Percentiles rank a stretch among this genome's conserved stretches.
Evolutionary conservation across 2,797 vertebrate species (phyloP).

Genomic region (Setipinna tenuifilis): DNA sequence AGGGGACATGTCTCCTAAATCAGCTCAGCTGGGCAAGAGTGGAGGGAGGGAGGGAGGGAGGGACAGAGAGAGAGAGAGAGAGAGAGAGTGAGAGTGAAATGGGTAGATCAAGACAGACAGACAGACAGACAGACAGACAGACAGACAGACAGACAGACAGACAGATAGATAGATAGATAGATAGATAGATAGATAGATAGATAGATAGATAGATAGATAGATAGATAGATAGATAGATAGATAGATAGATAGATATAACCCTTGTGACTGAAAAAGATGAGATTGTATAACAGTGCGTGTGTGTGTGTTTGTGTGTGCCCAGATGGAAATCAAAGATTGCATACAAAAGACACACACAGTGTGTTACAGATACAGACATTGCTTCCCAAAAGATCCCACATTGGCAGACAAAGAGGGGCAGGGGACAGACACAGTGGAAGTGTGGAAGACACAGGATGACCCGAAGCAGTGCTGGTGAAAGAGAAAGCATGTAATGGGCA

Average conservation of each 20-base stretch:
- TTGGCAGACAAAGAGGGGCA: neutral
- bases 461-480: neutral
- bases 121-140: neutral
- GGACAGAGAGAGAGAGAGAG: neutral
- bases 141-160: neutral
- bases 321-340: neutral
- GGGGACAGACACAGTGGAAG: neutral
- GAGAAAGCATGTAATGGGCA: neutral
- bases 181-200: too few species aligned
- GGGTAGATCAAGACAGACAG: neutral
- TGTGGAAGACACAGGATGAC: neutral
- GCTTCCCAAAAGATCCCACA: neutral
- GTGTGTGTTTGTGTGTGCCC: neutral
- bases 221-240: too few species aligned
- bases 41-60: neutral
- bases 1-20: neutral
- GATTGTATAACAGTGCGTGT: neutral
- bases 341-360: neutral
- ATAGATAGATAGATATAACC: too few species aligned
- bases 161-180: neutral
- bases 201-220: too few species aligned
- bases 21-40: constrained; percentile 17
- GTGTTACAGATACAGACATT: neutral
- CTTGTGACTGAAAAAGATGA: too few species aligned
- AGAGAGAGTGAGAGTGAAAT: neutral